Base-by-base conservation (phyloP, 1,140 invertebrate genomes). In the Magallana angulata region DNA sequence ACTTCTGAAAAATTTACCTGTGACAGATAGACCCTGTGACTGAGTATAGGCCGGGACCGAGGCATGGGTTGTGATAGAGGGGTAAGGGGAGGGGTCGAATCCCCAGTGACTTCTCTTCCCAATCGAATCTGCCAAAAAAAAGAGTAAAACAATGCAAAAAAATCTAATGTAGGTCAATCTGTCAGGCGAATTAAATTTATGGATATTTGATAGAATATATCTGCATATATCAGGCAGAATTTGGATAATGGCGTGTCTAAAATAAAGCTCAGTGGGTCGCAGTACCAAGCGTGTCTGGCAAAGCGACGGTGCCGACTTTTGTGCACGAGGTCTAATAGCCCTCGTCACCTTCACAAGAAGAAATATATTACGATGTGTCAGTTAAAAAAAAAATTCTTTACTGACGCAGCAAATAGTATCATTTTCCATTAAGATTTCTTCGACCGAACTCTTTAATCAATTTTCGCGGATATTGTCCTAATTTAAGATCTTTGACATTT, bases 81-180 rank as follows among this genome's bases (percentile, higher is more conserved):
- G 60, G 57, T 89, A 91, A 1, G 89, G 84, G 1, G 89, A 62
- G 4, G 91, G 86, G n/a, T 91, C 90, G 48, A 88, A 90, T 81
- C 90, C 89, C 92, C 92, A 92, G n/a, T 86, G 89, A 71, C 88
- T 89, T 16, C 87, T 84, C 68, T 91, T 91, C 12, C 57, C 60
- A 14, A 90, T 62, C 6, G 85, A 62, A 58, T 92, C 91, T 93
- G 90, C 16, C 36, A 85, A 82, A 89, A 82, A 83, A 59, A 24
- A 24, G 18, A 80, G 59, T 81, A 82, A 58, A 84, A 62, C 12
- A 81, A 24, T 57, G n/a, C 58, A 24, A 84, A 82, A 24, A 84
- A 86, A 85, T 56, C n/a, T 76, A 24, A 87, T 24, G 71, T 81
- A 68, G 16, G 68, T 30, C 68, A 71, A 71, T 12, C 68, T 71